phyloP scores from a whole-genome alignment of 2,113 vertebrate species.

The Callaeas wilsoni region DNA sequence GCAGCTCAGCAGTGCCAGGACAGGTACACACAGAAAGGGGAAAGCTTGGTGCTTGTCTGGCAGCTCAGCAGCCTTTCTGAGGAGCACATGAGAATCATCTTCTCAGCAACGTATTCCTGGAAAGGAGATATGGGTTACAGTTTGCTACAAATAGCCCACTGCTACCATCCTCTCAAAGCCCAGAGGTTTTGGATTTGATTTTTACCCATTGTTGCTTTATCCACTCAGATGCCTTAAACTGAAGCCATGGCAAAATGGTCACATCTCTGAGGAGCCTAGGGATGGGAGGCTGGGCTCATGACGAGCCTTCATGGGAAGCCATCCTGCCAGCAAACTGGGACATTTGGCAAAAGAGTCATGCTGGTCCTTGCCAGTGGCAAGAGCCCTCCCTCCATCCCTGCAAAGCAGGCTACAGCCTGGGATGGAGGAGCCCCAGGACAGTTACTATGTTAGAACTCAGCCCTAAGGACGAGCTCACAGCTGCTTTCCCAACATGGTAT shows the following conservation, averaged over 20 bases:
- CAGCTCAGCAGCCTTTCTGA: background rate
- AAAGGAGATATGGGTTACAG: background rate
- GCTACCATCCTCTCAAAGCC: background rate
- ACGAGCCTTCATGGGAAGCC: background rate
- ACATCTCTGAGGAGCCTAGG: background rate
- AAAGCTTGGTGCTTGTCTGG: background rate
- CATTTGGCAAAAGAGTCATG: background rate
- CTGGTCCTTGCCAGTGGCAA: background rate
- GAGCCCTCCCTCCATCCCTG: background rate
- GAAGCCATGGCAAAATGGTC: background rate
- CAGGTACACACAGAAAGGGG: background rate
- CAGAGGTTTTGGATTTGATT: background rate
- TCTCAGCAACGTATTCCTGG: background rate
- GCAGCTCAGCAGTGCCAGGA: no score
- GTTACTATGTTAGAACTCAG: background rate
- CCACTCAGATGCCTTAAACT: background rate
- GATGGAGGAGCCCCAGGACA: background rate
- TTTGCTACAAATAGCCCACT: background rate
- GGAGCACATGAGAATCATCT: background rate
- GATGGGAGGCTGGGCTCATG: background rate
- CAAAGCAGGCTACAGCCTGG: background rate
- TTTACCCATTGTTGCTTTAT: background rate
- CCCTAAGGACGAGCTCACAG: background rate
- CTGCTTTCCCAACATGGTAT: background rate
- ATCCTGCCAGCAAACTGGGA: background rate